Percentiles rank a stretch among this genome's conserved stretches.
phyloP scores from a whole-genome alignment of 2,888 invertebrate species.

The Phyllotreta striolata region DNA sequence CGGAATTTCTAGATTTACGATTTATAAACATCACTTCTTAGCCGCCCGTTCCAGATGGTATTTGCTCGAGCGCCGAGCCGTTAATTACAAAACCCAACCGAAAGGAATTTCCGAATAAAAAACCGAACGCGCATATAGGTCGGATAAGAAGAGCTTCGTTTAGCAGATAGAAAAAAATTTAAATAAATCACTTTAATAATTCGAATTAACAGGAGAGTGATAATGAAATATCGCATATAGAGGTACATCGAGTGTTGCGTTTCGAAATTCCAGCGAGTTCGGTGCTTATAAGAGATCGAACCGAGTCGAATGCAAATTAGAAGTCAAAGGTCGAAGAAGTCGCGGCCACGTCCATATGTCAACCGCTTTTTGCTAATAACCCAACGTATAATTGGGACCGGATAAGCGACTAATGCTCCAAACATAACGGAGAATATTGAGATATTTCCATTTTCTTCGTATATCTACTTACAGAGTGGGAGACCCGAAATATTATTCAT shows the following conservation, averaged over 20 bases:
- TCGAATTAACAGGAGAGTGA: too few species aligned
- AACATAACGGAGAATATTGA: conserved; percentile 25
- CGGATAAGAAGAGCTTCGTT: too few species aligned
- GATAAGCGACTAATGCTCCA: conserved; percentile 15
- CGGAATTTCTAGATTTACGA: not conserved
- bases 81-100: not conserved
- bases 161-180: too few species aligned
- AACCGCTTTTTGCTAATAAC: conserved; percentile 32
- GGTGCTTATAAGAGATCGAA: conserved; percentile 19
- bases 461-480: not conserved
- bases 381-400: conserved; percentile 21
- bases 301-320: conserved; percentile 28
- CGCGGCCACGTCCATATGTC: conserved; percentile 28
- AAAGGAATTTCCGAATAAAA: not conserved
- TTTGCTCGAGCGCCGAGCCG: too few species aligned
- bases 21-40: not conserved
- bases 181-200: too few species aligned
- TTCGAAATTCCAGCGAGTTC: too few species aligned
- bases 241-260: too few species aligned
- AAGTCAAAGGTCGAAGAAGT: conserved; percentile 25
- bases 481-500: conserved; percentile 21
- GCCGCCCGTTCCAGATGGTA: too few species aligned
- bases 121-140: too few species aligned
- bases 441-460: conserved; percentile 27
- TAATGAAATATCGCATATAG: too few species aligned